A percentile compares a stretch with the other conserved stretches of the same genome.
phyloP scores from a whole-genome alignment of 2,797 vertebrate species.

The Poeciliopsis gracilis region DNA sequence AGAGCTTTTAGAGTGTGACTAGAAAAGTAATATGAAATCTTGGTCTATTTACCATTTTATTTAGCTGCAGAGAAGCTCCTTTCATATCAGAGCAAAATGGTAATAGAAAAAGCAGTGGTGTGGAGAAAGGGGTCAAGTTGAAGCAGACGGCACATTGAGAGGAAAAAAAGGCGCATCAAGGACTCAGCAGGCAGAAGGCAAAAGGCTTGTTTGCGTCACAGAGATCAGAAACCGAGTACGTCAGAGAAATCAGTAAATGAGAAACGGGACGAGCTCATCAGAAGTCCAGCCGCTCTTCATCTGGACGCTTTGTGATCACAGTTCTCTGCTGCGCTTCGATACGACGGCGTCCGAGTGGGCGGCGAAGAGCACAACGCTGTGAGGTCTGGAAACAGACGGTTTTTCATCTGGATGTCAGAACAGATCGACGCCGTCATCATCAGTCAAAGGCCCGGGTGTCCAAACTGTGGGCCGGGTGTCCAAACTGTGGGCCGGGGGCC shows the following conservation, averaged over 20 bases:
- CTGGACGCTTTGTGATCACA: conserved; percentile 2
- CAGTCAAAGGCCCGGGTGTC: neutral
- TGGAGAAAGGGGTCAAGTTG: neutral
- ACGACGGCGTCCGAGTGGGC: neutral
- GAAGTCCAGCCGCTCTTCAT: neutral
- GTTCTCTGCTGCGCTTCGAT: conserved; percentile 1
- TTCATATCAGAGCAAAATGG: conserved; percentile 3
- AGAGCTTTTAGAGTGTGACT: neutral
- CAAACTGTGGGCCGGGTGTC: neutral
- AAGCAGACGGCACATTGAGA: conserved; percentile 6
- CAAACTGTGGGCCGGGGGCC: neutral
- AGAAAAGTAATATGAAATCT: neutral
- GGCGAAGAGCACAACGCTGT: neutral
- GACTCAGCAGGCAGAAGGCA: neutral
- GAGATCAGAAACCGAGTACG: conserved; percentile 17
- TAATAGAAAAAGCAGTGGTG: neutral
- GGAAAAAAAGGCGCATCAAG: neutral
- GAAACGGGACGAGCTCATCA: conserved; percentile 6
- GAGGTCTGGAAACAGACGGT: neutral
- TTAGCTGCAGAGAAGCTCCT: neutral
- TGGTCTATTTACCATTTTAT: neutral
- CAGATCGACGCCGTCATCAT: neutral
- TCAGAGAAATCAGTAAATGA: conserved; percentile 6
- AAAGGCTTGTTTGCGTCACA: neutral
- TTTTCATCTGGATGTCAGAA: neutral